phyloP scores from a whole-genome alignment of 2,797 vertebrate species.

The Anguilla megastoma region DNA sequence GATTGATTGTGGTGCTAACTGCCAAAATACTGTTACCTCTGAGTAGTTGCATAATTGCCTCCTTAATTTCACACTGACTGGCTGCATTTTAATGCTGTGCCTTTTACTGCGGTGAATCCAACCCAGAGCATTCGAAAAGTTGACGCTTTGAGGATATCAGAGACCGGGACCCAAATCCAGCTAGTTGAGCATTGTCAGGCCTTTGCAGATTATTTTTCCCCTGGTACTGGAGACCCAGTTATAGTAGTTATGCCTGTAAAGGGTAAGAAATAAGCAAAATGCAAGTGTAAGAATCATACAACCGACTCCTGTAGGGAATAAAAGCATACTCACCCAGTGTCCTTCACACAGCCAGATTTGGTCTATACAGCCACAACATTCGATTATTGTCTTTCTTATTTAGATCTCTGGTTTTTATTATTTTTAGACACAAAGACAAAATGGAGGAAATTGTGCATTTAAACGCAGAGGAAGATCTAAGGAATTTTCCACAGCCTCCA shows the following conservation, averaged over 20 bases:
- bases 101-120: background rate
- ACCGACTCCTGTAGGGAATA: background rate
- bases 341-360: background rate
- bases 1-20: slow-evolving; percentile 9
- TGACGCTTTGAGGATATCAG: background rate
- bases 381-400: background rate
- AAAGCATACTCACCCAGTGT: background rate
- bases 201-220: background rate
- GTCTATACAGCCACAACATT: background rate
- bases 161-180: background rate
- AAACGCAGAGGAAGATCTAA: background rate
- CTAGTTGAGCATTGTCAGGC: background rate
- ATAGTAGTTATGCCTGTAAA: background rate
- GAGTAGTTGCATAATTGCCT: background rate
- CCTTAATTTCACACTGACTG: slow-evolving; percentile 7
- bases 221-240: background rate
- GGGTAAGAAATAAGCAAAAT: background rate
- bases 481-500: background rate
- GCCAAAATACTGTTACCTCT: background rate
- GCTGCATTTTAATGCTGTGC: background rate
- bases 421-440: background rate
- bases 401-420: background rate
- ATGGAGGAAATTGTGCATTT: background rate
- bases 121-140: background rate
- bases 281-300: background rate